phyloP scores from a whole-genome alignment of 2,113 vertebrate species.

The Falco punctatus region DNA sequence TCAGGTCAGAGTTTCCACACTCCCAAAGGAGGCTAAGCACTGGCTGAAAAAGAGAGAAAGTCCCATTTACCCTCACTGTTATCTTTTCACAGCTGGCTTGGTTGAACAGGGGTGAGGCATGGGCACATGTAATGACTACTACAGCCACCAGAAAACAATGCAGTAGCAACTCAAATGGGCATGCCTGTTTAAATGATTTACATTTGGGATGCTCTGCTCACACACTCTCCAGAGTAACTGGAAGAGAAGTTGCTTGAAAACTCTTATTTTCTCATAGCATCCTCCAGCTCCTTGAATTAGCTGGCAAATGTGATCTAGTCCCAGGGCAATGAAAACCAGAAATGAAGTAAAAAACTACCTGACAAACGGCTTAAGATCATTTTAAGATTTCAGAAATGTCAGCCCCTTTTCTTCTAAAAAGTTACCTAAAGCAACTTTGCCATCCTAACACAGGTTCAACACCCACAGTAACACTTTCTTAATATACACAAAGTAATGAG shows the following conservation, averaged over 20 bases:
- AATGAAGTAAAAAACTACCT: neutral
- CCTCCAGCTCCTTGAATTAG: neutral
- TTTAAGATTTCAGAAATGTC: neutral
- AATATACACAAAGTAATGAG: neutral
- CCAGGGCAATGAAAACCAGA: neutral
- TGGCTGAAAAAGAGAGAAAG: neutral
- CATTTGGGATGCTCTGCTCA: neutral
- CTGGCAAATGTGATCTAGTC: neutral
- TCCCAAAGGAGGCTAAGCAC: neutral
- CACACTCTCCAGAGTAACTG: neutral
- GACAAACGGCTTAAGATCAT: neutral
- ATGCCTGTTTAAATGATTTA: neutral
- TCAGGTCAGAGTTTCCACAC: constrained; percentile 46
- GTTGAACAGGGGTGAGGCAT: neutral
- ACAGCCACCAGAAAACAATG: neutral
- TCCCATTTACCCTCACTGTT: neutral
- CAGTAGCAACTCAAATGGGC: neutral
- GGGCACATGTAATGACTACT: neutral
- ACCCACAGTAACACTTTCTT: neutral
- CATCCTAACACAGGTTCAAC: neutral
- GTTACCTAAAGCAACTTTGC: neutral
- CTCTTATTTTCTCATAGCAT: neutral
- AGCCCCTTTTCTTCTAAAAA: neutral
- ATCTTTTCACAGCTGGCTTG: neutral
- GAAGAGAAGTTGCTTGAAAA: neutral